A percentile compares a stretch with the other conserved stretches of the same genome.
phyloP scores from a whole-genome alignment of 2,113 vertebrate genomes.

The Pomatorhinus ruficollis region DNA sequence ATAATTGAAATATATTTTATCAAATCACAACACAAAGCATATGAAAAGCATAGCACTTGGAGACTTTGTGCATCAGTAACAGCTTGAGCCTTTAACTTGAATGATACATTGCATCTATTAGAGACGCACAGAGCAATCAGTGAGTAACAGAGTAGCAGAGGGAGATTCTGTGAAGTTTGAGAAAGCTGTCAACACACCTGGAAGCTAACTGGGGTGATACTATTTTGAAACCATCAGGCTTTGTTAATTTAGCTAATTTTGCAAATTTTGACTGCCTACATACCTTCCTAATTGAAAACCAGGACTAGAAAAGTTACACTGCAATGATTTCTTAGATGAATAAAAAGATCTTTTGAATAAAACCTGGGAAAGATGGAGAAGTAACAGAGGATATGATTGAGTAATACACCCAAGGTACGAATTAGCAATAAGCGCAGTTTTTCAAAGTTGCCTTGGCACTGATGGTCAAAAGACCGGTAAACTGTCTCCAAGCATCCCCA shows the following conservation, averaged over 20 bases:
- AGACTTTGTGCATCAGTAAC: neutral
- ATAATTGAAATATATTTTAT: neutral
- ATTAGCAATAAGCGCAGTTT: neutral
- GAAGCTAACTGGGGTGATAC: neutral
- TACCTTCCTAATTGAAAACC: neutral
- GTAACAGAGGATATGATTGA: neutral
- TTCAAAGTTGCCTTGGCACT: neutral
- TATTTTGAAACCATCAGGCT: neutral
- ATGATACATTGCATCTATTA: neutral
- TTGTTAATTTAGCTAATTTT: neutral
- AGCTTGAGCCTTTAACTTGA: neutral
- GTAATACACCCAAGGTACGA: neutral
- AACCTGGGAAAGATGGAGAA: neutral
- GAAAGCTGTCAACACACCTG: neutral
- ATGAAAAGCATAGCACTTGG: neutral
- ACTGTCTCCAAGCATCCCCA: neutral
- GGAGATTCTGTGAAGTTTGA: neutral
- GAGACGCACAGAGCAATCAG: neutral
- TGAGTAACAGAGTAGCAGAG: neutral
- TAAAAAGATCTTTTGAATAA: neutral
- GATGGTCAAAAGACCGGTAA: neutral
- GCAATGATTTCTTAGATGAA: neutral
- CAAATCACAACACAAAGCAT: neutral
- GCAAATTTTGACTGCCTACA: neutral
- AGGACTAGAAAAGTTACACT: neutral